Evolutionary conservation across 2,113 vertebrate genomes (phyloP), one percentile per base, ranked within the genome.

Genomic region (Silurus glanis): DNA sequence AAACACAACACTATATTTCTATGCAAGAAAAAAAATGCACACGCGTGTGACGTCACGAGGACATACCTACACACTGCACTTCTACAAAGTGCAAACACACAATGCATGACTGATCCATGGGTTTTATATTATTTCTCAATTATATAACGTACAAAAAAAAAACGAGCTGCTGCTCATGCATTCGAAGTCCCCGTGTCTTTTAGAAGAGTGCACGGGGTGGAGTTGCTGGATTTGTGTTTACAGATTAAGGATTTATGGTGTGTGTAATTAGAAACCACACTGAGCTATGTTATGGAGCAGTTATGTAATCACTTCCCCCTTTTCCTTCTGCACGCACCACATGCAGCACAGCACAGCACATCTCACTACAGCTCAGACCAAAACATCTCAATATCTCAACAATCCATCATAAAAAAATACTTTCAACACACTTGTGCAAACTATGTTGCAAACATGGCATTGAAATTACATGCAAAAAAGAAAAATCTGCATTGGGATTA

Each of bases 291-390:
- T 59, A 80, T 80, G 78, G 56, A 61, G 56, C 78, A 47, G 56
- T 80, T 80, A 61, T 80, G 78, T 80, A 80, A 80, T 80, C 56
- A 80, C 56, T 61, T 80, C 78, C 78, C 37, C 78, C 37, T 45
- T 56, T 45, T 80, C 7, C n/a, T 19, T 47, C 23, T 78, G 74
- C 74, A 55, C 19, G 37, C 37, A 3, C 37, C 37, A 5, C 49
- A 53, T 75, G 47, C 23, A 17, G 25, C 76, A 37, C 25, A 17
- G 25, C 76, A 37, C 25, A 58, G 55, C 12, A 61, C 28, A 80
- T 80, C 58, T 61, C 56, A 61, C 56, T 47, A 5, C 78, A 79
- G 55, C 55, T 59, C 53, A 58, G 37, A 37, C 13, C 16, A 37
- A 6, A 37, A 37, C 51, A 28, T 37, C 28, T 59, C n/a, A 79